A percentile compares a stretch with the other conserved stretches of the same genome.
These are phyloP conservation scores for Colostygia pectinataria DNA, from an alignment of 2,888 invertebrate genomes.

Conservation along the genomic window DNA sequence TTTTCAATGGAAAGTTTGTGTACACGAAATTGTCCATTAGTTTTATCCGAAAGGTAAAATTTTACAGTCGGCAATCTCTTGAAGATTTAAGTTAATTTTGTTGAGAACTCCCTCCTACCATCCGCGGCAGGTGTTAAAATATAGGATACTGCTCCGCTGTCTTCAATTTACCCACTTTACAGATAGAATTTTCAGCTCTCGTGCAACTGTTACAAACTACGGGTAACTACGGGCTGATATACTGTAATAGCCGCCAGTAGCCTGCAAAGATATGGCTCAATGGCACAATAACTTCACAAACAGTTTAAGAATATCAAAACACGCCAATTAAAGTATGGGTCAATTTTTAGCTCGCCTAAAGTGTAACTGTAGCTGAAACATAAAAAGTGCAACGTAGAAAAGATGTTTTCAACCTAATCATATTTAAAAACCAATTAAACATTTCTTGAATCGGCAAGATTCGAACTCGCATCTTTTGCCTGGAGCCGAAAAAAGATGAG, in stretches of 20 bases:
- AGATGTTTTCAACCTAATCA: too few species aligned
- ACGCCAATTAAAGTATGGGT: too few species aligned
- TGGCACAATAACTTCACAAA: neutral
- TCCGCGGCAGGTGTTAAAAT: conserved; percentile 58
- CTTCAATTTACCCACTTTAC: conserved; percentile 55
- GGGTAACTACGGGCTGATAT: conserved; percentile 49
- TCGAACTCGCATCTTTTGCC: too few species aligned
- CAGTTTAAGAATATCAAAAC: neutral
- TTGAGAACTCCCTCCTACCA: conserved; percentile 43
- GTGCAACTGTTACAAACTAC: conserved; percentile 56
- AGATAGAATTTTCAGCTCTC: conserved; percentile 55
- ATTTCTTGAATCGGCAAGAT: too few species aligned
- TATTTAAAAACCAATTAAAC: too few species aligned
- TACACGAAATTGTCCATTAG: conserved; percentile 48
- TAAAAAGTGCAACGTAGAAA: too few species aligned
- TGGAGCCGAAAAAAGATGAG: too few species aligned
- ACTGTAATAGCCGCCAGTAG: conserved; percentile 41
- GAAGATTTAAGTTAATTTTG: conserved; percentile 58
- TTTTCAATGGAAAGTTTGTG: conserved; percentile 48
- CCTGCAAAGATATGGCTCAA: conserved; percentile 23
- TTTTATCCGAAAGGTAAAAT: conserved; percentile 54
- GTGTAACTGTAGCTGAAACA: too few species aligned
- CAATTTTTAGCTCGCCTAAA: too few species aligned
- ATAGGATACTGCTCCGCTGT: conserved; percentile 52
- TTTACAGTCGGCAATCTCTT: conserved; percentile 47